A percentile compares a stretch with the other conserved stretches of the same genome.
These are phyloP conservation scores for Catocala nupta DNA, from an alignment of 2,888 invertebrate genomes.

Conservation along the genomic window DNA sequence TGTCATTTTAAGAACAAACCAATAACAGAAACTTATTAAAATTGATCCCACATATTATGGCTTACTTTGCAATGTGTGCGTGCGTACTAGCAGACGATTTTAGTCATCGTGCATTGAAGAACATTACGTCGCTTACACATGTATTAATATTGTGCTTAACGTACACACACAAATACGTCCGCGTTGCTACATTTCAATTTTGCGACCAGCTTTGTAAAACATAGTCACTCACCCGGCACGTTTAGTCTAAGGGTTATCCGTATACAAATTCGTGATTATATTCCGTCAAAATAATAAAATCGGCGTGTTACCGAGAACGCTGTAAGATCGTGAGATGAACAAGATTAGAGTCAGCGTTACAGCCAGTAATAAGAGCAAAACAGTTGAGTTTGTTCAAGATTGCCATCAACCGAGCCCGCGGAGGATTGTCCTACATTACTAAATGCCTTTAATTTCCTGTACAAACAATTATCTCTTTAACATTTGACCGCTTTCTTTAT, in stretches of 20 bases:
- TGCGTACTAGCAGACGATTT: no score
- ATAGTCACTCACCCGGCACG: no score
- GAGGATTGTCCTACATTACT: constrained; percentile 79
- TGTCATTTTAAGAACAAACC: no score
- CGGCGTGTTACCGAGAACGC: constrained; percentile 42
- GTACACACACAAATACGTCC: no score
- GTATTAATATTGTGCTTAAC: no score
- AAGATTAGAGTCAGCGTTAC: constrained; percentile 49
- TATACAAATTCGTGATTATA: constrained; percentile 17
- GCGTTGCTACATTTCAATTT: no score
- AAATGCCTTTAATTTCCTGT: constrained; percentile 85
- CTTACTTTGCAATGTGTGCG: no score
- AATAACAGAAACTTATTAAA: no score
- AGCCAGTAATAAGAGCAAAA: constrained; percentile 47
- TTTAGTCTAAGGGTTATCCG: neutral
- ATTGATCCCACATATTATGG: no score
- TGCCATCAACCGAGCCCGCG: constrained; percentile 51
- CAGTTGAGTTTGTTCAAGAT: constrained; percentile 52
- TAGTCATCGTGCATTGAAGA: no score
- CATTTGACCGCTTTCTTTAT: constrained; percentile 86
- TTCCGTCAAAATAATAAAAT: constrained; percentile 29
- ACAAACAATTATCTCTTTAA: constrained; percentile 85
- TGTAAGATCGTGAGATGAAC: constrained; percentile 56
- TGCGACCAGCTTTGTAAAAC: no score
- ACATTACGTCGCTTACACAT: no score